Evolutionary conservation across 2,113 vertebrate genomes (phyloP), one percentile per base, ranked within the genome.

Genomic region (Antidorcas marsupialis): DNA sequence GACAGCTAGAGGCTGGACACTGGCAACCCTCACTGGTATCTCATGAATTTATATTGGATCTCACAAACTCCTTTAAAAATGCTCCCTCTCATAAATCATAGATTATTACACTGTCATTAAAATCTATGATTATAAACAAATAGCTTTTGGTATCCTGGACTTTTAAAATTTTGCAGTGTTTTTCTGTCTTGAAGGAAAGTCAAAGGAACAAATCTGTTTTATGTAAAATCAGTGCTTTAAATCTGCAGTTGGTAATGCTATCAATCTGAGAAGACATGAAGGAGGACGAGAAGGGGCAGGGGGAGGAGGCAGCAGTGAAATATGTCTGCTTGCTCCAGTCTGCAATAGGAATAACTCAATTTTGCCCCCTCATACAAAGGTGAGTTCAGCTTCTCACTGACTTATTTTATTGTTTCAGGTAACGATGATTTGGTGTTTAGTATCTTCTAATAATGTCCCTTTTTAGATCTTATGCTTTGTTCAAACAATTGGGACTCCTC

Each of bases 41-140:
- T 97, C 94, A 94, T 89, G 83, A 97, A 97, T 97, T 96, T 91
- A 95, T 89, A 97, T 67, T 93, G 89, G 89, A 96, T 92, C 59
- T 79, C 71, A 84, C 74, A 97, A 74, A 92, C 83, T 43, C n/a
- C 10, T 82, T 86, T 95, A 43, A 96, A 97, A 85, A 86, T 71
- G 33, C 3, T 88, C 43, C 25, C 53, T 88, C 43, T 50, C 85
- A 90, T 92, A 96, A 91, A 97, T 85, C 85, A 89, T 21, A 91
- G 52, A 50, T 84, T 47, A 81, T 89, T 95, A 89, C 74, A 50
- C 36, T 60, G n/a, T 78, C 87, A 97, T 88, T 95, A 92, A 88
- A 96, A 88, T 57, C 43, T 53, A 83, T 86, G 60, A 97, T 93
- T 95, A 94, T 87, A 93, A 98, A 96, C 17, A 84, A 83, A 92